Evolutionary conservation across 2,797 vertebrate genomes (phyloP).

Genomic region (Cephalopachus bancanus): DNA sequence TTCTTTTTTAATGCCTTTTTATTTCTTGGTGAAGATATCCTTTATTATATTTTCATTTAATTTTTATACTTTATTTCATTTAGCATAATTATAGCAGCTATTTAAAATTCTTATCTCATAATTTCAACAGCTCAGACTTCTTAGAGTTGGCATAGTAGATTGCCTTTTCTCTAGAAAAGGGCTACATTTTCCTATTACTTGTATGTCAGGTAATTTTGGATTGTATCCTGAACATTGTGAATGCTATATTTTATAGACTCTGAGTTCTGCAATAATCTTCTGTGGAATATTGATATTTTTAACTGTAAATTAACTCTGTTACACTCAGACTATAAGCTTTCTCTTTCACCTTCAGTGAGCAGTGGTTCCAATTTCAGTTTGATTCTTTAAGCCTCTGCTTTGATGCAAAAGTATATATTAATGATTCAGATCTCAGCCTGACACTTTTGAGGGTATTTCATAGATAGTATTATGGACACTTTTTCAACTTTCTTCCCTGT

Average conservation of each 20-base stretch:
- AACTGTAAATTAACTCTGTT: neutral
- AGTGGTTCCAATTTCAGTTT: neutral
- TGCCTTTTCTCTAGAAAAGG: neutral
- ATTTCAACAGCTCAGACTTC: neutral
- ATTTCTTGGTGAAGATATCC: neutral
- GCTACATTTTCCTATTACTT: neutral
- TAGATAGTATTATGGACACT: neutral
- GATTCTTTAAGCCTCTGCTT: neutral
- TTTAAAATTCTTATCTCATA: neutral
- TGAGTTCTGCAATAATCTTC: neutral
- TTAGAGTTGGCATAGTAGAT: slow-evolving; percentile 11
- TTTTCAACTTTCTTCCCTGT: neutral
- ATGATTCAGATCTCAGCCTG: neutral
- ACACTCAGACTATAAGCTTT: neutral
- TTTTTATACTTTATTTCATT: slow-evolving; percentile 7
- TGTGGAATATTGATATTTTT: slow-evolving; percentile 21
- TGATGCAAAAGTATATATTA: neutral
- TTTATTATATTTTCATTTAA: slow-evolving; percentile 1
- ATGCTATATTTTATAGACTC: neutral
- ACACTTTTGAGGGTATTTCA: neutral
- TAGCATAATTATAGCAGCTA: neutral
- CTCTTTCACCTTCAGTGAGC: neutral
- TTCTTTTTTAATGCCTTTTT: neutral
- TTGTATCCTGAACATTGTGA: neutral
- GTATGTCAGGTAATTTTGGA: neutral